Base-by-base conservation (phyloP, 2,113 vertebrate genomes). In the Cervus canadensis region DNA sequence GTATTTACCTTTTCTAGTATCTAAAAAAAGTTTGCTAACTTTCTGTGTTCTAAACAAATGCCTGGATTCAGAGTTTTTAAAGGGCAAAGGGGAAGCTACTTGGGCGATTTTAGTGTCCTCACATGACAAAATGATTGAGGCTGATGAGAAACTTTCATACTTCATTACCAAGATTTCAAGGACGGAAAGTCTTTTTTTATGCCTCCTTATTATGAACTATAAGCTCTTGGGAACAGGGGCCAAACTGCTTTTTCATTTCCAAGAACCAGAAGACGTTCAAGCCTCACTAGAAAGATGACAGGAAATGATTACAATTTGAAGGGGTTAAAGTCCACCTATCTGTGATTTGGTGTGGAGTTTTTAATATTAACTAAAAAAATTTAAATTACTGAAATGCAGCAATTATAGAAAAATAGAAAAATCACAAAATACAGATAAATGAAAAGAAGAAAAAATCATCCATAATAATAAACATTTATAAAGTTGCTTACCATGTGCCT, bases 241-340 rank as follows among this genome's bases (percentile, higher is more conserved):
- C 71, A 96, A 82, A 90, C 15, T 88, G 67, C 4, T 33, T 92
- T 81, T 95, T 96, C 45, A 96, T 71, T 95, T 82, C 83, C 17
- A 92, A 91, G 95, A 97, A 96, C 21, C 59, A 94, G n/a, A 93
- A 95, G 89, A 95, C 8, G 25, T 96, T 95, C 33, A 50, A 45
- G 2, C 91, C 93, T 97, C 45, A 79, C 43, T 50, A 78, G 92
- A 96, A 94, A 93, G 43, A 89, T 45, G 43, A 95, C 54, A 83
- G 60, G 67, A 94, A 97, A 84, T 90, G 78, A 97, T 95, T 95
- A 95, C 15, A 76, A n/a, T 71, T 76, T 54, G 28, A 94, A 96
- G 60, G 54, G 8, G 48, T 92, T 85, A 48, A 97, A 67, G 67
- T 67, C 74, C 85, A 60, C 28, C n/a, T 97, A 90, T 89, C 67